phyloP scores from a whole-genome alignment of 2,113 vertebrate genomes.

The Antigone vipio region DNA sequence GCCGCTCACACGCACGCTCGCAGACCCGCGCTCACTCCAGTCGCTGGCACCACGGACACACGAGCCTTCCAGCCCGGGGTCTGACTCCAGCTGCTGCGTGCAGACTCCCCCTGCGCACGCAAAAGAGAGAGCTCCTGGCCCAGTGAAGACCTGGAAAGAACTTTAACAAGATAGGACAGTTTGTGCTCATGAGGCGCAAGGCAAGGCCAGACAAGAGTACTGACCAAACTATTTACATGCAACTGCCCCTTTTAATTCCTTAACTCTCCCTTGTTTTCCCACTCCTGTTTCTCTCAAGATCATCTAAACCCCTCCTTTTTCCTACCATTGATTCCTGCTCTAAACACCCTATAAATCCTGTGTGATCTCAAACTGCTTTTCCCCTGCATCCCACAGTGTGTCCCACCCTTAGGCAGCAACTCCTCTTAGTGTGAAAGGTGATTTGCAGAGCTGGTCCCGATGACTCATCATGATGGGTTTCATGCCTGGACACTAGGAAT shows the following conservation, averaged over 20 bases:
- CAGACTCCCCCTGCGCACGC: not conserved
- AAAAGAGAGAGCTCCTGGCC: not conserved
- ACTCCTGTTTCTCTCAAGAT: not conserved
- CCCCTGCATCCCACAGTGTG: not conserved
- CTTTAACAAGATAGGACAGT: not conserved
- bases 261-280: not conserved
- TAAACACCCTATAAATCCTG: not conserved
- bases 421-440: not conserved
- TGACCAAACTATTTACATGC: not conserved
- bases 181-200: fast-evolving
- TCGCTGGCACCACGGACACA: too few relatives aligned
- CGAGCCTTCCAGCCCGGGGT: fast-evolving
- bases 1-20: fast-evolving
- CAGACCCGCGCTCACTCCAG: not conserved
- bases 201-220: not conserved
- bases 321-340: not conserved
- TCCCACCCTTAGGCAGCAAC: not conserved
- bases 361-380: not conserved
- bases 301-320: not conserved
- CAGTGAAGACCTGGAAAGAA: not conserved
- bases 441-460: not conserved
- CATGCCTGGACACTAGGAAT: not conserved
- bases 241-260: not conserved
- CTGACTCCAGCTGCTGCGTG: not conserved
- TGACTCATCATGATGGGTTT: not conserved